Percentiles rank a stretch among this genome's conserved stretches.
Evolutionary conservation across 2,113 vertebrate genomes (phyloP).

Genomic region (Syngnathus scovelli): DNA sequence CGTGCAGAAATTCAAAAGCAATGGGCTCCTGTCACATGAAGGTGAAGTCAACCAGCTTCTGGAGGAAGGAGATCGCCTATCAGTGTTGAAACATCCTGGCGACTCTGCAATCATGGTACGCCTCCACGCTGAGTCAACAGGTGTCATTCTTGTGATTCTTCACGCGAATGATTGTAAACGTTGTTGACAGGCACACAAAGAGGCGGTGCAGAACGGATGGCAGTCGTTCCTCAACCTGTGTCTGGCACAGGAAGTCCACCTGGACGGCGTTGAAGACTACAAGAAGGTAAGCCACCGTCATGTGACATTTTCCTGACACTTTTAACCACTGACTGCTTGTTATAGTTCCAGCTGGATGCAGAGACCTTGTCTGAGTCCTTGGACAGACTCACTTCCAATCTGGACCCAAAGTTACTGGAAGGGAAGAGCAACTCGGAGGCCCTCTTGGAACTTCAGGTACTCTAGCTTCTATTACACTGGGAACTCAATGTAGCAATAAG

Average conservation of each 20-base stretch:
- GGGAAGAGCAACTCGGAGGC: conserved; percentile 75
- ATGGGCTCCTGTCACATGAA: conserved; percentile 80
- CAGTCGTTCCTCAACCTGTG: conserved; percentile 89
- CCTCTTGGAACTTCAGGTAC: conserved; percentile 81
- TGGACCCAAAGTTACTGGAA: conserved; percentile 74
- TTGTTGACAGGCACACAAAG: conserved; percentile 74
- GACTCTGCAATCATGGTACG: conserved; percentile 74
- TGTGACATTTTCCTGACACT: background rate
- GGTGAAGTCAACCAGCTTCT: conserved; percentile 78
- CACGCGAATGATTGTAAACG: background rate
- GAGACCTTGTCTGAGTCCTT: conserved; percentile 75
- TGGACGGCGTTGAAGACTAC: conserved; percentile 82
- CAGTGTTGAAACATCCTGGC: conserved; percentile 79
- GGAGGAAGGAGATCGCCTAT: conserved; percentile 74
- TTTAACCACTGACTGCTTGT: background rate
- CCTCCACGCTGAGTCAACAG: background rate
- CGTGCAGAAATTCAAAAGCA: conserved; percentile 82
- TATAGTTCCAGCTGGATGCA: conserved; percentile 83
- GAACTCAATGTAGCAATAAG: too few species aligned
- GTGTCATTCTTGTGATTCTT: background rate
- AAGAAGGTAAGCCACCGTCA: conserved; percentile 70
- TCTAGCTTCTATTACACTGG: background rate
- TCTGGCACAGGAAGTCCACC: conserved; percentile 85
- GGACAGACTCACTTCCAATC: conserved; percentile 70
- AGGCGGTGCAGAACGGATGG: conserved; percentile 83